Evolutionary conservation across 2,888 invertebrate species (phyloP), one percentile per base, ranked within the genome.

Genomic region (Quadriops clusia): DNA sequence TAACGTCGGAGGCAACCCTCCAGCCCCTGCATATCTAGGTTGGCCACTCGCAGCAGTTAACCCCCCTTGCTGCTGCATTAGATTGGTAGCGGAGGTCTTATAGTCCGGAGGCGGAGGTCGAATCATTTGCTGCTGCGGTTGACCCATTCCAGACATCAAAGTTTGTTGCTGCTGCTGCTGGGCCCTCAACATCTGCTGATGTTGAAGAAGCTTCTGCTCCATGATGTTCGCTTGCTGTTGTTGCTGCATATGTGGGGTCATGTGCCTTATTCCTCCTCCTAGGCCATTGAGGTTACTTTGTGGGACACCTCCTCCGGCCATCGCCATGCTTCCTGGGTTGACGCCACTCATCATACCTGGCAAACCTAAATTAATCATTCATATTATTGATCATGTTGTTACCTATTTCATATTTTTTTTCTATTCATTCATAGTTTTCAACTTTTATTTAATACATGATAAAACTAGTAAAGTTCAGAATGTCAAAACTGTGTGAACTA

Each of bases 41-140:
- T 51, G 55, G 45, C 55, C 47, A 3, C 52, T 25, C 7, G 7
- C 18, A 5, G 30, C 28, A 18, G 23, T 15, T 11, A 20, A 36
- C 11, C 23, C 28, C 6, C 30, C 33, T 34, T 34, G 34, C 8
- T 31, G 51, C 36, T 58, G 60, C 54, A 49, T 61, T 60, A 54
- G 56, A n/a, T n/a, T n/a, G 4, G 68, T 61, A 63, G 77, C 45
- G 66, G 70, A 50, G 5, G 79, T 73, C 59, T 85, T 86, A 61
- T 87, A 86, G 58, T 86, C 86, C 2, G 86, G 87, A 22, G 86
- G 86, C 12, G 86, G 86, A 15, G 85, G 82, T 30, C 82, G 68
- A 12, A 68, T 65, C 39, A 54, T 43, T 18, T 53, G 48, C 24
- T 54, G 55, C 27, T 51, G 50, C 36, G 42, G 43, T 16, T 34